Percentiles rank a stretch among this genome's conserved stretches.
Conservation (phyloP, 2,113 vertebrate species). For the Onychostoma macrolepis region DNA sequence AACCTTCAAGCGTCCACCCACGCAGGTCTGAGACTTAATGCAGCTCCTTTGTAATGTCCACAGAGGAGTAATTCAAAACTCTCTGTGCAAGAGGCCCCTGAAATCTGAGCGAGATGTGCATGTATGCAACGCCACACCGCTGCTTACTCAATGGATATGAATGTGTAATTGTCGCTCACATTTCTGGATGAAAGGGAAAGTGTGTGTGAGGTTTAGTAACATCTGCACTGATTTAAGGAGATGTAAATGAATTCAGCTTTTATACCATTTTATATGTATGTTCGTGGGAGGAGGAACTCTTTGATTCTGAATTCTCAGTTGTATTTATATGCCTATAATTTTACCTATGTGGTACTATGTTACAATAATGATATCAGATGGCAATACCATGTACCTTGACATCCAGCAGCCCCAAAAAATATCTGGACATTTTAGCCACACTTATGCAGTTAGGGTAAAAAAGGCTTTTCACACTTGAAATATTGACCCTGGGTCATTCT, state of each 20-base stretch:
- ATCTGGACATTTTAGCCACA: neutral
- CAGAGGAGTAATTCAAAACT: slow-evolving; percentile 55
- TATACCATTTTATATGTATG: neutral
- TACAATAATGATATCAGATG: neutral
- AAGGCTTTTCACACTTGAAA: too few species aligned
- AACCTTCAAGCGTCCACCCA: slow-evolving; percentile 47
- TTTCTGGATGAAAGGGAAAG: slow-evolving; percentile 35
- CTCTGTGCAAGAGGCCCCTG: slow-evolving; percentile 15
- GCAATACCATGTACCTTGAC: neutral
- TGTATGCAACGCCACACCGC: slow-evolving; percentile 6
- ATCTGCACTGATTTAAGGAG: slow-evolving; percentile 34
- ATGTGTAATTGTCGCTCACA: slow-evolving; percentile 32
- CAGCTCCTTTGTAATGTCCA: slow-evolving; percentile 48
- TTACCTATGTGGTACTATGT: neutral
- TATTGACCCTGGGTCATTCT: too few species aligned
- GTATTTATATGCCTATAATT: neutral
- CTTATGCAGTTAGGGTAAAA: too few species aligned
- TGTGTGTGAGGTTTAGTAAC: slow-evolving; percentile 23
- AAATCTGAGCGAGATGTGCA: slow-evolving; percentile 41
- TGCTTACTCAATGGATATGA: slow-evolving; percentile 31
- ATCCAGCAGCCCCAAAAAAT: neutral
- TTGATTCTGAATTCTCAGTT: neutral
- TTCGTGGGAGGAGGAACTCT: neutral
- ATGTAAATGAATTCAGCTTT: slow-evolving; percentile 1
- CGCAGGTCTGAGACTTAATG: slow-evolving; percentile 43